Base-by-base conservation (phyloP, 2,888 invertebrate genomes). In the Metalampra italica region DNA sequence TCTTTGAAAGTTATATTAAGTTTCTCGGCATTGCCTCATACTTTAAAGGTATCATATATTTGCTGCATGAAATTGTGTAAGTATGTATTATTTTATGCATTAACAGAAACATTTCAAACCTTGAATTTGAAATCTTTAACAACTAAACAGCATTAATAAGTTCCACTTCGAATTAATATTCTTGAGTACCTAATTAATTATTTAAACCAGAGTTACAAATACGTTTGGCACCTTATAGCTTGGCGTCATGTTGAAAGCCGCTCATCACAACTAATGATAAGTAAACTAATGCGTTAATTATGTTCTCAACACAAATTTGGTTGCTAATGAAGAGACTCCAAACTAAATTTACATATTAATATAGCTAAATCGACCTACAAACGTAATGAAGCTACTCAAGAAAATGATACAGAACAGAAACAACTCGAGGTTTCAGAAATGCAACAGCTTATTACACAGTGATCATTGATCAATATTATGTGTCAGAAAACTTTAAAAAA, bases 81-180 rank as follows among this genome's bases (percentile, higher is more conserved):
- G 32, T 50, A 39, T 40, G 15, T n/a, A 37, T 50, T 50, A 48
- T 29, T 9, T 39, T 50, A 39, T 40, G 30, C 15, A 37, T 50
- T 50, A 48, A 45, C 43, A 48, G 46, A 51, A 50, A 49, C 53
- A 46, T 32, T 36, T 29, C 15, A 44, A 43, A 36, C 50, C 50
- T 52, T 53, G 50, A 50, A 22, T 43, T 47, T 11, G 48, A 43
- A 50, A 52, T 50, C 45, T 46, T 46, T 50, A 42, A 15, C n/a
- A 11, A 34, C 13, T 42, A 12, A 36, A 36, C 8, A 43, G n/a
- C 13, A 13, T 43, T 12, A 13, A 29, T 29, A 12, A 30, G 30
- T 13, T 43, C 29, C 30, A 9, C 5, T 30, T 43, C 11, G 11
- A 29, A 43, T 30, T 13, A 30, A 22, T 41, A 29, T 9, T 38